Evolutionary conservation across 2,113 vertebrate species (phyloP).

Genomic region (Sinocyclocheilus anshuiensis): DNA sequence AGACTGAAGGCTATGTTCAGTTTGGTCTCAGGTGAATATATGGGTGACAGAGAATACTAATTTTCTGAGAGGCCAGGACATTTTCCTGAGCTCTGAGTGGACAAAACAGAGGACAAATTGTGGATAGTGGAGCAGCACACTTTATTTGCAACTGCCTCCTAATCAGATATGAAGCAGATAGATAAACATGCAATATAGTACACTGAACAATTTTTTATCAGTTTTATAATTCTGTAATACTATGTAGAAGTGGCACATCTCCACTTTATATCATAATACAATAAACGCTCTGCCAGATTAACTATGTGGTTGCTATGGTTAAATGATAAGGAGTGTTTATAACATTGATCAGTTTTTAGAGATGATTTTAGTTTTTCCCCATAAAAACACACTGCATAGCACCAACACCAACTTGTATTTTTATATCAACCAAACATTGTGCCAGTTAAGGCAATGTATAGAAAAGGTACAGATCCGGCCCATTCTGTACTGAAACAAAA

Average conservation of each 20-base stretch:
- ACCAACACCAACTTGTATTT: background rate
- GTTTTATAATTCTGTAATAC: background rate
- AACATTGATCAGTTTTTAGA: background rate
- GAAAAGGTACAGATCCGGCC: background rate
- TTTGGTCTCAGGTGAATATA: background rate
- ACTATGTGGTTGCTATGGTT: too few relatives aligned
- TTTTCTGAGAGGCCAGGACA: background rate
- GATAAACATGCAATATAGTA: background rate
- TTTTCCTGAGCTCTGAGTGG: background rate
- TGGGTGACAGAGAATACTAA: background rate
- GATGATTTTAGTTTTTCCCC: background rate
- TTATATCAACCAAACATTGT: background rate
- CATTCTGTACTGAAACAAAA: background rate
- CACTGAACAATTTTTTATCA: background rate
- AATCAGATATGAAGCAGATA: conserved; percentile 37
- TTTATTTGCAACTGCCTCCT: conserved; percentile 41
- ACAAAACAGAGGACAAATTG: background rate
- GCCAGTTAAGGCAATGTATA: background rate
- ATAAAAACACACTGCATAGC: background rate
- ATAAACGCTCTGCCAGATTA: too few relatives aligned
- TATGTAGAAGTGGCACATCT: background rate
- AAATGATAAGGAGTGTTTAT: too few relatives aligned
- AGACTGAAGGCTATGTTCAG: background rate
- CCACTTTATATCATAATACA: background rate
- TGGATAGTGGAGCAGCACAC: background rate